phyloP scores from a whole-genome alignment of 2,113 vertebrate species.

The Carettochelys insculpta region DNA sequence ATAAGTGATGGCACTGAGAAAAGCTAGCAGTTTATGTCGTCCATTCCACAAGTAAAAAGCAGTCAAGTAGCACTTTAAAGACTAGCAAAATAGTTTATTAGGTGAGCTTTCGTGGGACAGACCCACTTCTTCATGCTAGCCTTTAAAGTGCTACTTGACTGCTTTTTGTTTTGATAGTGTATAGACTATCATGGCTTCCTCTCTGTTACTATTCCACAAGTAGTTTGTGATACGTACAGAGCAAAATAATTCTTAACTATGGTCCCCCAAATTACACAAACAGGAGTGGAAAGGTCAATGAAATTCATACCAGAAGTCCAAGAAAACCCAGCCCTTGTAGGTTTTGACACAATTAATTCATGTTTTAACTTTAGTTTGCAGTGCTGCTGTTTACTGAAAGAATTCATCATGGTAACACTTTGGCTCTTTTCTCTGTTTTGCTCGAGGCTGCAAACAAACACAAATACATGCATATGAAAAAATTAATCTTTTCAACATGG shows the following conservation, averaged over 20 bases:
- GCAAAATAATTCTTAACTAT: background rate
- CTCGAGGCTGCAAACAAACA: background rate
- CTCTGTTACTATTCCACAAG: too few relatives aligned
- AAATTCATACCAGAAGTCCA: background rate
- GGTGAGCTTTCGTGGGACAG: too few relatives aligned
- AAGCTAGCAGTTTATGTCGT: conserved; percentile 58
- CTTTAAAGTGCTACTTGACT: too few relatives aligned
- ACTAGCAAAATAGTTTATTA: too few relatives aligned
- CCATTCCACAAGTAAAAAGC: too few relatives aligned
- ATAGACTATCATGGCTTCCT: too few relatives aligned
- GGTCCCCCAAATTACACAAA: background rate
- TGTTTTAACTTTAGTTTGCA: background rate
- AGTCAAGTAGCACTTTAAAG: too few relatives aligned
- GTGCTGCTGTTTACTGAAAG: conserved; percentile 5
- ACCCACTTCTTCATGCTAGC: too few relatives aligned
- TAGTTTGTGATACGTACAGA: background rate
- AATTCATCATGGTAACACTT: background rate
- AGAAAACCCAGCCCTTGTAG: background rate
- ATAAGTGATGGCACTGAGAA: conserved; percentile 52
- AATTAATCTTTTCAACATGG: conserved; percentile 14
- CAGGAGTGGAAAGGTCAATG: background rate
- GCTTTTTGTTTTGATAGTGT: too few relatives aligned
- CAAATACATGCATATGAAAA: conserved; percentile 38
- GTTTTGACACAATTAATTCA: background rate
- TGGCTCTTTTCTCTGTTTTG: background rate